Evolutionary conservation across 2,888 invertebrate species (phyloP).

Genomic region (Tetranychus piercei): DNA sequence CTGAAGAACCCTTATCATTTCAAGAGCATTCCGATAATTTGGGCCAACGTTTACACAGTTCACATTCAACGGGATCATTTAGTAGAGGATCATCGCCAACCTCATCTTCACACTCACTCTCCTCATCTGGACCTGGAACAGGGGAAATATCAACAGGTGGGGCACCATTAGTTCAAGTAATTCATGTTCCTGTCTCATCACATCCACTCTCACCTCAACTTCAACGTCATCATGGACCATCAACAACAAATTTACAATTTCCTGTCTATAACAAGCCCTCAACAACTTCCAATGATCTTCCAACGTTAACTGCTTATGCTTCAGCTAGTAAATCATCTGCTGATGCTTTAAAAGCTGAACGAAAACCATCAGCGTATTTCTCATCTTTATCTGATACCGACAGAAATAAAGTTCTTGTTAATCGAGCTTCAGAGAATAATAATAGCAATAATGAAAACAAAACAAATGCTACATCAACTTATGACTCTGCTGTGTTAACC

Average conservation of each 20-base stretch:
- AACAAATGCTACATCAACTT: neutral
- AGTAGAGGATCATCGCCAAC: neutral
- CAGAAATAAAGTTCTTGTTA: neutral
- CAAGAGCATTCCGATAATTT: neutral
- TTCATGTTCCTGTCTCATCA: constrained; percentile 18
- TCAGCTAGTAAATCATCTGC: neutral
- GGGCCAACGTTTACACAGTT: neutral
- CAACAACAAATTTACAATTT: neutral
- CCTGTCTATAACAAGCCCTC: neutral
- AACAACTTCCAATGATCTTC: neutral
- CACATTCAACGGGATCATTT: neutral
- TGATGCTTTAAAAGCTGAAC: neutral
- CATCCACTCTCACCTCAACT: neutral
- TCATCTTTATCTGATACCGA: neutral
- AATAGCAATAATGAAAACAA: neutral
- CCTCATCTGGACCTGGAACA: neutral
- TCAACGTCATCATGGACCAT: neutral
- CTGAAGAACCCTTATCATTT: constrained; percentile 13
- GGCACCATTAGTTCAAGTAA: constrained; percentile 20
- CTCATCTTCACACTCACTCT: neutral
- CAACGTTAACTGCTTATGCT: neutral
- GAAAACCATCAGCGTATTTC: neutral
- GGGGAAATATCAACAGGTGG: neutral
- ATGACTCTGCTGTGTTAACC: neutral
- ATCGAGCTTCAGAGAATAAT: neutral